Conservation (phyloP, 2,797 vertebrate species). For the Mallotus villosus region DNA sequence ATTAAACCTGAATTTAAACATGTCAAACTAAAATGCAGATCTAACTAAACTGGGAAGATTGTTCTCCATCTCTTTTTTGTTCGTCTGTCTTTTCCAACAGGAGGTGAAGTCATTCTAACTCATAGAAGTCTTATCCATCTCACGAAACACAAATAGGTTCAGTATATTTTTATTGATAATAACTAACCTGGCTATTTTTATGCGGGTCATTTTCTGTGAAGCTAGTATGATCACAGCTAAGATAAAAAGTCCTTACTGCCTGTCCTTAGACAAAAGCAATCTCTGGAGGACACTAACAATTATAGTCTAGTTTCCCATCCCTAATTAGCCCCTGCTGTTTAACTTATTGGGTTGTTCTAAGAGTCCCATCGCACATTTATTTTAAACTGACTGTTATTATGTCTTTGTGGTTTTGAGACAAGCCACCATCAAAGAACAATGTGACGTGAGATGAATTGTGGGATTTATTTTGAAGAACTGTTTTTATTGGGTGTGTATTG, state of each 20-base stretch:
- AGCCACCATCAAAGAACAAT: background rate
- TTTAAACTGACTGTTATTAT: conserved; percentile 61
- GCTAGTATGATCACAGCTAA: conserved; percentile 59
- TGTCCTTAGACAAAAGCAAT: conserved; percentile 64
- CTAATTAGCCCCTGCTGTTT: conserved; percentile 77
- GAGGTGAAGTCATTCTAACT: conserved; percentile 1
- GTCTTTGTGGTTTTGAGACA: conserved; percentile 9
- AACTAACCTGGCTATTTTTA: conserved; percentile 46
- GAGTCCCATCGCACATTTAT: conserved; percentile 69
- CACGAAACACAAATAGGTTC: conserved; percentile 24
- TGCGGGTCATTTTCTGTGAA: conserved; percentile 53
- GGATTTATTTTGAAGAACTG: background rate
- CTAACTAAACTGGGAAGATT: too few relatives aligned
- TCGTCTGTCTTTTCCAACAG: conserved; percentile 46
- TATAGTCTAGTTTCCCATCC: conserved; percentile 62
- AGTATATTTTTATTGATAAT: conserved; percentile 40
- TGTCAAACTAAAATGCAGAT: too few relatives aligned
- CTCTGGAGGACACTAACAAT: conserved; percentile 70
- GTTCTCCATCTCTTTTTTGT: conserved; percentile 37
- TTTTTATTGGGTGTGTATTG: background rate
- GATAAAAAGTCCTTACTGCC: conserved; percentile 45
- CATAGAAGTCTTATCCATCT: background rate
- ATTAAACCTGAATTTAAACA: too few relatives aligned
- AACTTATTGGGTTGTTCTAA: conserved; percentile 72
- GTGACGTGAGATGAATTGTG: too few relatives aligned